A percentile compares a stretch with the other conserved stretches of the same genome.
Conservation (phyloP, 2,888 invertebrate genomes). For the Agapostemon virescens region DNA sequence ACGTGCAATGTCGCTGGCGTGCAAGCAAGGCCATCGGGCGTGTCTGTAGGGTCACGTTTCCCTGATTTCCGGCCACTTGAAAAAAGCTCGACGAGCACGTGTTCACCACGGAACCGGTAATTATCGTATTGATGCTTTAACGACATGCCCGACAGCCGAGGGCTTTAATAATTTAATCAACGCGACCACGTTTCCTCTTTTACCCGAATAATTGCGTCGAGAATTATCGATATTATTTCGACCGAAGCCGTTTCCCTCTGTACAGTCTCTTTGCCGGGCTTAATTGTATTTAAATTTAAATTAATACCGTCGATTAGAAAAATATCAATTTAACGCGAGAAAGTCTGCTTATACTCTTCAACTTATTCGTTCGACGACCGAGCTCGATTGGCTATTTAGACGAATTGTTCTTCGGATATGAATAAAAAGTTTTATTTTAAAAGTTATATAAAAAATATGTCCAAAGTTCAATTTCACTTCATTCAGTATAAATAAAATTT, state of each 20-base stretch:
- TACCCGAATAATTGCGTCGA: not conserved
- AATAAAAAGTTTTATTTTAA: too few species aligned
- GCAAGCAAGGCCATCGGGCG: conserved; percentile 10
- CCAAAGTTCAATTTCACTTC: too few species aligned
- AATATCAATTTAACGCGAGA: not conserved
- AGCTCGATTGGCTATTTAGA: not conserved
- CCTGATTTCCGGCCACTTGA: conserved; percentile 38
- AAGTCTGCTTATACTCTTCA: not conserved
- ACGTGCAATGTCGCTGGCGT: conserved; percentile 3
- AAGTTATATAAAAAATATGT: too few species aligned
- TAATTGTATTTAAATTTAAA: not conserved
- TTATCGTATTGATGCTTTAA: conserved; percentile 45
- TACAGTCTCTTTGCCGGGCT: not conserved
- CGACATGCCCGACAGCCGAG: not conserved
- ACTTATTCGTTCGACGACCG: not conserved
- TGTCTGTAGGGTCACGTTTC: conserved; percentile 34
- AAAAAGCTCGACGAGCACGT: conserved; percentile 30
- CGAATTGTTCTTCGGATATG: too few species aligned
- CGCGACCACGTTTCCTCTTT: conserved; percentile 9
- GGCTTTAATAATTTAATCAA: conserved; percentile 30
- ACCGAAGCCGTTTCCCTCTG: not conserved
- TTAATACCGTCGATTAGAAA: not conserved
- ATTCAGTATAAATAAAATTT: too few species aligned
- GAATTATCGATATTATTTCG: not conserved
- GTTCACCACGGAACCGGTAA: conserved; percentile 33